Conservation (phyloP, 2,797 vertebrate genomes). For the Semotilus atromaculatus region DNA sequence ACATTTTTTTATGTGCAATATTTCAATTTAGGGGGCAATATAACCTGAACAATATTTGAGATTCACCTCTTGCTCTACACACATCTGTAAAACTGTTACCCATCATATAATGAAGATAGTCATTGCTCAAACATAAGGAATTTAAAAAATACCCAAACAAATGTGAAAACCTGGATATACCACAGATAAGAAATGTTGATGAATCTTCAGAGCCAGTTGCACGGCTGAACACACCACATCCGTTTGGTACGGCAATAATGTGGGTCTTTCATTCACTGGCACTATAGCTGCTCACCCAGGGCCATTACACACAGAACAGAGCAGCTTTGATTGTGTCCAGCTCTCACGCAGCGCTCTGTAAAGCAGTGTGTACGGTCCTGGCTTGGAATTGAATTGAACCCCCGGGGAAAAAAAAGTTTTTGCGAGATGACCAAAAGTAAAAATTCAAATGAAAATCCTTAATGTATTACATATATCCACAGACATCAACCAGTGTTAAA, state of each 20-base stretch:
- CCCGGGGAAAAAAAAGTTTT: conserved; percentile 16
- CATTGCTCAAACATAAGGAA: conserved; percentile 3
- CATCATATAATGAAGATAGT: conserved; percentile 3
- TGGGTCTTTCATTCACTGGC: conserved; percentile 65
- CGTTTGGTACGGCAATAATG: conserved; percentile 70
- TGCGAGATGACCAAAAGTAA: conserved; percentile 26
- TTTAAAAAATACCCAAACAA: neutral
- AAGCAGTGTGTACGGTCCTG: conserved; percentile 1
- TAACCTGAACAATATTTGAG: neutral
- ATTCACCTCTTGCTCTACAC: neutral
- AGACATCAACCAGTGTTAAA: conserved; percentile 49
- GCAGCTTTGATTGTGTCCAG: conserved; percentile 70
- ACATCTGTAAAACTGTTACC: conserved; percentile 16
- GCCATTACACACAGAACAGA: conserved; percentile 69
- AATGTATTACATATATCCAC: conserved; percentile 52
- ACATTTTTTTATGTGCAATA: neutral
- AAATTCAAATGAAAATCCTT: conserved; percentile 2
- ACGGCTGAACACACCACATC: conserved; percentile 29
- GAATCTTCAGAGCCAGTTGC: conserved; percentile 18
- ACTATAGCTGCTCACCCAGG: conserved; percentile 71
- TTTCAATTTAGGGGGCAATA: neutral
- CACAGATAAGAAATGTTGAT: conserved; percentile 31
- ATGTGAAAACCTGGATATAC: conserved; percentile 25
- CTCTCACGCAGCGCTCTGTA: conserved; percentile 65
- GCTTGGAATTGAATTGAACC: conserved; percentile 12